Evolutionary conservation across 2,113 vertebrate species (phyloP).

Genomic region (Macquaria australasica): DNA sequence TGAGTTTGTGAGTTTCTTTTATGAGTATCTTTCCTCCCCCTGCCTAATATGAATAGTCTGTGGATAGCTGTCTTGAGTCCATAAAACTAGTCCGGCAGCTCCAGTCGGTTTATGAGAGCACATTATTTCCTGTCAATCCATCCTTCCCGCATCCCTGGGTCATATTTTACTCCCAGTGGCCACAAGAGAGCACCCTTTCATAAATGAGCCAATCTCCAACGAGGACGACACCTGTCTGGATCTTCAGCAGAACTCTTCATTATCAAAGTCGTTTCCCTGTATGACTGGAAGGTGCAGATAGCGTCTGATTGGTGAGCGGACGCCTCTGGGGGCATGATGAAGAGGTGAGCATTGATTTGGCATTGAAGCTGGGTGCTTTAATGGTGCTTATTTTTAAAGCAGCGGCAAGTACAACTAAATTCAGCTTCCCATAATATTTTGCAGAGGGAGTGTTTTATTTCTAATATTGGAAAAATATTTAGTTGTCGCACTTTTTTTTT

Average conservation of each 20-base stretch:
- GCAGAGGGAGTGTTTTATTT: not conserved
- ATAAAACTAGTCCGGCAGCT: constrained; percentile 40
- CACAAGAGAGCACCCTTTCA: constrained; percentile 85
- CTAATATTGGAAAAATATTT: not conserved
- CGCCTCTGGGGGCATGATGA: not conserved
- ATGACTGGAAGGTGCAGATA: constrained; percentile 19
- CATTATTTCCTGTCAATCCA: constrained; percentile 54
- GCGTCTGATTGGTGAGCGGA: constrained; percentile 32
- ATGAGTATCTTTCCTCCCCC: not conserved
- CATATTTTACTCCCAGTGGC: constrained; percentile 59
- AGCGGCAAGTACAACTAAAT: not conserved
- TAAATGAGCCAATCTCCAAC: constrained; percentile 54
- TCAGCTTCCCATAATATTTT: not conserved
- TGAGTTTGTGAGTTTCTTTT: not conserved
- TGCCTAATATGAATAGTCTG: not conserved
- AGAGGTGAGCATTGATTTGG: constrained; percentile 6
- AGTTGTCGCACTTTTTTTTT: not conserved
- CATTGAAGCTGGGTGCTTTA: not conserved
- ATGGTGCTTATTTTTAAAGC: constrained; percentile 9
- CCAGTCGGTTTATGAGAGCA: constrained; percentile 45
- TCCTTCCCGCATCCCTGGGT: constrained; percentile 32
- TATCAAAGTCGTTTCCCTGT: constrained; percentile 24
- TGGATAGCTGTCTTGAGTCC: constrained; percentile 6
- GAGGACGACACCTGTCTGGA: constrained; percentile 5
- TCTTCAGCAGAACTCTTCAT: constrained; percentile 31